Base-by-base conservation (phyloP, 2,888 invertebrate genomes). In the Mesodorylaimus sp. region DNA sequence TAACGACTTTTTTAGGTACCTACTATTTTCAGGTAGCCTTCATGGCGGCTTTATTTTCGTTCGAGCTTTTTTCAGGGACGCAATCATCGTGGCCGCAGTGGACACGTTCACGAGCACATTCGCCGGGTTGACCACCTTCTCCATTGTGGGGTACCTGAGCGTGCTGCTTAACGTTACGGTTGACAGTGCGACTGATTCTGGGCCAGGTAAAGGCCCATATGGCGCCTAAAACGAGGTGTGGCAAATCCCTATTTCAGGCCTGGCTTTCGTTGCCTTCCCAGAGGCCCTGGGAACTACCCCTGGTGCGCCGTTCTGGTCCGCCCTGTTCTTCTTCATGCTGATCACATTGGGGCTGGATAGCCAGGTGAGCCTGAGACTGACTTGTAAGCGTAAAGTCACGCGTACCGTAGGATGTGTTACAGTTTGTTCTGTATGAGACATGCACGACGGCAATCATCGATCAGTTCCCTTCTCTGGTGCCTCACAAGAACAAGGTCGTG, bases 401-500 rank as follows among this genome's bases (percentile, higher is more conserved):
- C n/a, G n/a, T n/a, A n/a, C n/a, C n/a, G n/a, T n/a, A n/a, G n/a
- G n/a, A n/a, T 45, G 55, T 54, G 48, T 76, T 77, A 56, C 72
- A 86, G 83, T 68, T 69, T 57, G 68, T 66, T 1, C 55, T 66
- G 41, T 46, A 69, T 47, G 68, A 69, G 54, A 63, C 64, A 2
- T 55, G 63, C 2, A 53, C 67, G 50, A 68, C 67, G 1, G 64
- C 61, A 41, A 56, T 69, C 16, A 64, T 63, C 37, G 69, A 69
- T 53, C 63, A 66, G 51, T 65, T 63, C 46, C 68, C 68, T 1
- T 56, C 57, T 3, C 52, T 65, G 38, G 70, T 78, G 36, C 57
- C 57, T n/a, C 58, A 61, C 60, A 69, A 60, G 62, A 60, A 39
- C 1, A 16, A 50, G 5, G 51, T 61, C 3, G 58, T 61, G 1